Conservation (phyloP, 2,888 invertebrate species). For the Boloria selene region DNA sequence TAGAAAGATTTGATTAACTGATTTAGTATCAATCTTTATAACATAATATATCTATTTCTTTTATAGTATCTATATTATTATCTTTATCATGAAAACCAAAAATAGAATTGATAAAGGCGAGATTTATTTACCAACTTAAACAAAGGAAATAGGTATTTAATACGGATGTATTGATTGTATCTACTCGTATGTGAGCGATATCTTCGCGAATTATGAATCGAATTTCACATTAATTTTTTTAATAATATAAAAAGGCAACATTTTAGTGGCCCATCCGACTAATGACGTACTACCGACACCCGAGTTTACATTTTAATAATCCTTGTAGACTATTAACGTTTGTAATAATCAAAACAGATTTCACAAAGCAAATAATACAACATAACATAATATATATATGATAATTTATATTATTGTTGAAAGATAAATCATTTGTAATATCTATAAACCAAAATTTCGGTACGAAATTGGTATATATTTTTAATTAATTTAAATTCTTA, state of each 20-base stretch:
- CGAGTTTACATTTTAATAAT: conserved; percentile 72
- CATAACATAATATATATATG: conserved; percentile 25
- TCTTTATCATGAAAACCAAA: too few species aligned
- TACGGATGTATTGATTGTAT: too few species aligned
- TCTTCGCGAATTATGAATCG: too few species aligned
- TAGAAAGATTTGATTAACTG: too few species aligned
- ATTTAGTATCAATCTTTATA: too few species aligned
- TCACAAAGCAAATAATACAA: conserved; percentile 33
- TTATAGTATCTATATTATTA: too few species aligned
- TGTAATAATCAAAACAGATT: conserved; percentile 30
- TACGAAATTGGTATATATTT: conserved; percentile 19
- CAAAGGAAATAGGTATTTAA: too few species aligned
- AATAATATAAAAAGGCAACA: conserved; percentile 34
- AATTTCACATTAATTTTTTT: too few species aligned
- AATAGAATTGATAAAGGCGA: too few species aligned
- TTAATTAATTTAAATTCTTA: conserved; percentile 21
- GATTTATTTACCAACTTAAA: too few species aligned
- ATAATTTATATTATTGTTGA: conserved; percentile 15
- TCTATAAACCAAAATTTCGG: conserved; percentile 8
- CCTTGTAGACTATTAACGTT: conserved; percentile 53
- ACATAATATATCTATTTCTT: too few species aligned
- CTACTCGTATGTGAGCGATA: too few species aligned
- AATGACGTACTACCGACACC: conserved; percentile 63
- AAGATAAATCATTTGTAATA: conserved; percentile 14
- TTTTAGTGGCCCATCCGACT: conserved; percentile 53